Evolutionary conservation across 2,113 vertebrate genomes (phyloP), one percentile per base, ranked within the genome.

Genomic region (Chlorocebus sabaeus): DNA sequence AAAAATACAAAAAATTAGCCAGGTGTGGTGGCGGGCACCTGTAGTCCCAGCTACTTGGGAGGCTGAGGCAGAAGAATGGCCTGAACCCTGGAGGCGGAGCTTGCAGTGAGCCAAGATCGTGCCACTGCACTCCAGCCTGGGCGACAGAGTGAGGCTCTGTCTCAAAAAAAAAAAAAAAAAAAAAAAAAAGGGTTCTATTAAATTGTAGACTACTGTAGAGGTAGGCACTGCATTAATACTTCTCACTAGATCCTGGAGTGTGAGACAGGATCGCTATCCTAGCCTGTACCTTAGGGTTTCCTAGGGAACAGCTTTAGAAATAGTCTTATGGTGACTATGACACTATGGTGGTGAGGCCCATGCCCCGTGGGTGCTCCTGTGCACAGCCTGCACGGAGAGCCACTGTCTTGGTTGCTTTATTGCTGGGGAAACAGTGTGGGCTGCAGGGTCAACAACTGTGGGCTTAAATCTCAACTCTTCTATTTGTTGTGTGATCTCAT

Each of bases 381-480:
- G 40, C 6, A 1, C 2, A 43, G 8, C 16, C 48, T 3, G 1
- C 45, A 9, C 0, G 0, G 43, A 30, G 30, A 30, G 75, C 35
- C 67, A 17, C 55, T 55, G 57, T 32, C 68, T 61, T 38, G 2
- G 2, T 3, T 30, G 30, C 82, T 50, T 75, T 35, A 25, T 8
- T 96, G 43, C 59, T 64, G 59, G 30, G 38, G 64, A 85, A 18
- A 61, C 1, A 22, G 50, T 1, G 40, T 40, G 73, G 25, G 10
- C 30, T 35, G 8, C 57, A 64, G 40, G n/a, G 23, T 64, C 38
- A 55, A 81, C 7, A 72, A 2, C 8, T 32, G 12, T n/a, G 35
- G 10, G 17, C 48, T 38, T 64, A 8, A 61, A 81, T 10, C 48
- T 73, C 50, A 45, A 45, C 38, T 78, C 57, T 50, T 75, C 59